Conservation (phyloP, 2,113 vertebrate species). For the Calonectris borealis region DNA sequence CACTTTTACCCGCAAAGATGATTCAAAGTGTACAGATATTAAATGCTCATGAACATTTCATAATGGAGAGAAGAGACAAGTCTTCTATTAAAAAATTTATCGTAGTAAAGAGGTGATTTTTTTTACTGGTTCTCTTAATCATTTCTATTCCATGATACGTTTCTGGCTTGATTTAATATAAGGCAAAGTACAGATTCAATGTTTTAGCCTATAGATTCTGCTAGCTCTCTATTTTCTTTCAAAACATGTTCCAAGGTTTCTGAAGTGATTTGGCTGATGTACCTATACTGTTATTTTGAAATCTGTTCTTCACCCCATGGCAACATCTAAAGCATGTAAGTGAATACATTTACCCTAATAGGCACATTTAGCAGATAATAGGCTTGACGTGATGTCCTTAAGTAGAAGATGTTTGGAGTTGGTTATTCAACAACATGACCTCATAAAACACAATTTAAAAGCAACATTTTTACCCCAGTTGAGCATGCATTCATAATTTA, state of each 20-base stretch:
- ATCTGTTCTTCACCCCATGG: neutral
- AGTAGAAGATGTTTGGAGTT: neutral
- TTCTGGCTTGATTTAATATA: neutral
- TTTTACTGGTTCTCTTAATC: neutral
- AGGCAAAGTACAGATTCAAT: neutral
- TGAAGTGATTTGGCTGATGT: neutral
- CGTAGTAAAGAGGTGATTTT: neutral
- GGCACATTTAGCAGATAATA: slow-evolving; percentile 36
- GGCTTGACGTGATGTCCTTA: slow-evolving; percentile 10
- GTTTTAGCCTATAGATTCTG: neutral
- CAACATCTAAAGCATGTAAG: neutral
- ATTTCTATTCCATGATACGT: neutral
- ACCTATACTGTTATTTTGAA: slow-evolving; percentile 12
- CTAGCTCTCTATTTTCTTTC: slow-evolving; percentile 23
- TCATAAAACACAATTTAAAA: neutral
- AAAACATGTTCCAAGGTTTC: slow-evolving; percentile 10
- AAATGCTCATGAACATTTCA: neutral
- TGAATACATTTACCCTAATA: slow-evolving; percentile 35
- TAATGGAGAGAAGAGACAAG: neutral
- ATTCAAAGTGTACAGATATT: neutral
- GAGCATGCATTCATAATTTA: slow-evolving; percentile 7
- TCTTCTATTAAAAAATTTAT: neutral
- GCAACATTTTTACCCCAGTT: neutral
- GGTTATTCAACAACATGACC: slow-evolving; percentile 24
- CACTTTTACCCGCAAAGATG: neutral